These are phyloP conservation scores for Ectemnius lituratus DNA, from an alignment of 2,888 invertebrate genomes.

Conservation along the genomic window DNA sequence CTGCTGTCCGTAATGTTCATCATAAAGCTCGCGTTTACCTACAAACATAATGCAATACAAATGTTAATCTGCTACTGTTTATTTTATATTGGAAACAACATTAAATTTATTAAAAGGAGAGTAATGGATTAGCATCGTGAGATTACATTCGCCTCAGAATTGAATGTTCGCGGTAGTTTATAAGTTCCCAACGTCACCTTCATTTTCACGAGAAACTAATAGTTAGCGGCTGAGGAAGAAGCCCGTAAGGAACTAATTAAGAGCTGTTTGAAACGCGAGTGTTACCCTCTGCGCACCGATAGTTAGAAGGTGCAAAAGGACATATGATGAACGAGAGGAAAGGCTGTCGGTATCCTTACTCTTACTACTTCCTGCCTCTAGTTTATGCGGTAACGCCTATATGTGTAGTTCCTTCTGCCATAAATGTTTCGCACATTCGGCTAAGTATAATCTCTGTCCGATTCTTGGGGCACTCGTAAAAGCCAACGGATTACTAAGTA, in stretches of 20 bases:
- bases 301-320: conserved; percentile 41
- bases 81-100: too few relatives aligned
- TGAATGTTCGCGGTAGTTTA: too few relatives aligned
- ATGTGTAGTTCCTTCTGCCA: conserved; percentile 22
- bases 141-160: too few relatives aligned
- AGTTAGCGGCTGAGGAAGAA: conserved; percentile 29
- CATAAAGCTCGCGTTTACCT: conserved; percentile 75
- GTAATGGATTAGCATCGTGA: too few relatives aligned
- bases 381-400: conserved; percentile 59
- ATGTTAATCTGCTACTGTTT: too few relatives aligned
- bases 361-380: conserved; percentile 65
- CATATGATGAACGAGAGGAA: conserved; percentile 9
- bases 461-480: conserved; percentile 52
- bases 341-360: conserved; percentile 46
- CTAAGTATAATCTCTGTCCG: conserved; percentile 53
- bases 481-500: conserved; percentile 35
- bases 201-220: conserved; percentile 3
- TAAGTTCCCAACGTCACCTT: too few relatives aligned
- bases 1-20: conserved; percentile 51
- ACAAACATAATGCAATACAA: conserved; percentile 6
- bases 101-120: too few relatives aligned
- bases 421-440: conserved; percentile 60
- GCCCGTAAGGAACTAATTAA: conserved; percentile 69
- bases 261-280: conserved; percentile 61
- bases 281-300: conserved; percentile 48